phyloP scores from a whole-genome alignment of 2,797 vertebrate species.

The Anas bernieri region DNA sequence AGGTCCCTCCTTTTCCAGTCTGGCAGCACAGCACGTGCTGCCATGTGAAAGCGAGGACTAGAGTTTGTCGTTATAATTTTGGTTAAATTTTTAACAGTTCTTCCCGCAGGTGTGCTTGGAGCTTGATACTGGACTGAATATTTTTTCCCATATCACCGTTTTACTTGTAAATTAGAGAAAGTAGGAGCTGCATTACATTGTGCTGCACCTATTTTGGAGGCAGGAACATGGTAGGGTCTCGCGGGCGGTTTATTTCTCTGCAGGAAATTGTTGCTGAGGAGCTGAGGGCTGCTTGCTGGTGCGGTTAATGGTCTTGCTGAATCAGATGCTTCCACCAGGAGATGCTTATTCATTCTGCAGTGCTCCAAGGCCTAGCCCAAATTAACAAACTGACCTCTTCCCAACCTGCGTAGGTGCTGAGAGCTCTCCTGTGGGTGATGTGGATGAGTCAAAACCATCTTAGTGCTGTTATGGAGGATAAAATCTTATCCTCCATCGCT shows the following conservation, averaged over 20 bases:
- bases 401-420: not conserved
- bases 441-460: slow-evolving; percentile 25
- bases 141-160: not conserved
- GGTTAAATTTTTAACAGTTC: not conserved
- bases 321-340: slow-evolving; percentile 15
- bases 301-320: slow-evolving; percentile 33
- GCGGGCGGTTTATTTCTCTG: not conserved
- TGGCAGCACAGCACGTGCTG: not conserved
- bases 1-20: not conserved
- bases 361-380: not conserved
- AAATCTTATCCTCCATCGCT: not conserved
- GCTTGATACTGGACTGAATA: rapidly evolving
- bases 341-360: slow-evolving; percentile 33
- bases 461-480: not conserved
- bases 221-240: not conserved
- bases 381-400: not conserved
- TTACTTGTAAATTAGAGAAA: not conserved
- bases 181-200: not conserved
- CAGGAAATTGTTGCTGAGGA: not conserved
- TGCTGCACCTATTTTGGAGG: not conserved
- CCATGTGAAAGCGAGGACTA: not conserved
- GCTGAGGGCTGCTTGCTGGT: not conserved
- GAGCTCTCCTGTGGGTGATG: not conserved
- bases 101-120: not conserved
- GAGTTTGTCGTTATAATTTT: not conserved